Conservation (phyloP, 2,113 vertebrate genomes). For the Sturnira hondurensis region DNA sequence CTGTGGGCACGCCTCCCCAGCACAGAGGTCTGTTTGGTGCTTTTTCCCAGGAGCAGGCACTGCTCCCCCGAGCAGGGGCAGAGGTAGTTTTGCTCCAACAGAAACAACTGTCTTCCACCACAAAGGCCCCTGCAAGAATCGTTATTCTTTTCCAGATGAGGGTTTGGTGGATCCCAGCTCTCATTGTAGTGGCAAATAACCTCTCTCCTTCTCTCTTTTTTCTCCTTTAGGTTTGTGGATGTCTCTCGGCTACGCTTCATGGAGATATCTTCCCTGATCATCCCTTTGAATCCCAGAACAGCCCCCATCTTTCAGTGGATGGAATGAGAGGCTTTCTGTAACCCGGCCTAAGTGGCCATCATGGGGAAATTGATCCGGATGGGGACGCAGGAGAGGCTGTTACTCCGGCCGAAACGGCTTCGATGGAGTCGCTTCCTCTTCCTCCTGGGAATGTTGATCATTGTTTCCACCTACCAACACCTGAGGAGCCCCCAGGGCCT, state of each 20-base stretch:
- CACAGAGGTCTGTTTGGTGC: background rate
- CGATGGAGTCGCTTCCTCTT: conserved; percentile 87
- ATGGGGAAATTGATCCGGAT: conserved; percentile 49
- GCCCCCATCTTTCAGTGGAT: conserved; percentile 15
- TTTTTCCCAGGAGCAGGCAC: background rate
- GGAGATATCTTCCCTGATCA: conserved; percentile 50
- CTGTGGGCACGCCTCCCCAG: too few species aligned
- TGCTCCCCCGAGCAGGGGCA: background rate
- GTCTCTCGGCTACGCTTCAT: conserved; percentile 31
- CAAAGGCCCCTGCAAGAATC: background rate
- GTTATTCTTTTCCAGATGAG: background rate
- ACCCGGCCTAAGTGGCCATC: conserved; percentile 46
- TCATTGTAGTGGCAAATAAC: conserved; percentile 18
- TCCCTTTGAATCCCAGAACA: conserved; percentile 12
- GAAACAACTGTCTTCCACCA: background rate
- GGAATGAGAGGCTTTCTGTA: conserved; percentile 48
- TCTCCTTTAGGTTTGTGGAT: conserved; percentile 34
- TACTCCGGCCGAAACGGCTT: conserved; percentile 83
- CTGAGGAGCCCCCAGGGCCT: conserved; percentile 77
- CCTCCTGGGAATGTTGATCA: conserved; percentile 84
- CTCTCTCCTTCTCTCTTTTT: background rate
- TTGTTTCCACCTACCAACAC: conserved; percentile 88
- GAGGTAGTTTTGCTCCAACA: background rate
- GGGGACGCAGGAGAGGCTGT: conserved; percentile 80
- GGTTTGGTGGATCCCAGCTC: background rate